Conservation (phyloP, 2,888 invertebrate species). For the Actias luna region DNA sequence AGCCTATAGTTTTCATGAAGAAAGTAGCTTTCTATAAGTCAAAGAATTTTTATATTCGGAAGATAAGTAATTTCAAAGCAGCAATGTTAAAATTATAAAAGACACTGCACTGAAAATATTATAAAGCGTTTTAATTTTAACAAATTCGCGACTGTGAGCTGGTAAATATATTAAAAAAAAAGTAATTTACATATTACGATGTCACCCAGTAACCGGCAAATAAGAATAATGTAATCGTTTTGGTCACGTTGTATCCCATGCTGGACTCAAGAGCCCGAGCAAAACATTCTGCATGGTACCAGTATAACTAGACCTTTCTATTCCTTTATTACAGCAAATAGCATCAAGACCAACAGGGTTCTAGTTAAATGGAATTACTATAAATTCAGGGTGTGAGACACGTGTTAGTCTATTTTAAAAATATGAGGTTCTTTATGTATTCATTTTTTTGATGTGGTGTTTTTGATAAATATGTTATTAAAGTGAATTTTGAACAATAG, state of each 20-base stretch:
- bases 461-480: not conserved
- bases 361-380: not conserved
- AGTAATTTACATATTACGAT: constrained; percentile 7
- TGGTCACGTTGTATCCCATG: constrained; percentile 20
- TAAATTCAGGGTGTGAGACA: not conserved
- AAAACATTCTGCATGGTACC: constrained; percentile 18
- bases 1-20: no score
- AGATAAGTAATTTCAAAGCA: no score
- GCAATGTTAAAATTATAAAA: no score
- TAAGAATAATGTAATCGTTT: constrained; percentile 3
- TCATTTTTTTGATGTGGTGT: not conserved
- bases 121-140: no score
- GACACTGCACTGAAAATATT: no score
- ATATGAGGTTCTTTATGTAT: not conserved
- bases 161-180: no score
- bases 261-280: constrained; percentile 28
- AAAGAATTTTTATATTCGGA: no score
- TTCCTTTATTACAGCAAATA: not conserved
- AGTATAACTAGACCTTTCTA: constrained; percentile 9
- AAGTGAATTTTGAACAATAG: not conserved
- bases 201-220: constrained; percentile 9
- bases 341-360: not conserved
- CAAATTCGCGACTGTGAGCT: no score
- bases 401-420: not conserved
- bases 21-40: no score